Evolutionary conservation across 2,797 vertebrate genomes (phyloP).

Genomic region (Spheniscus humboldti): DNA sequence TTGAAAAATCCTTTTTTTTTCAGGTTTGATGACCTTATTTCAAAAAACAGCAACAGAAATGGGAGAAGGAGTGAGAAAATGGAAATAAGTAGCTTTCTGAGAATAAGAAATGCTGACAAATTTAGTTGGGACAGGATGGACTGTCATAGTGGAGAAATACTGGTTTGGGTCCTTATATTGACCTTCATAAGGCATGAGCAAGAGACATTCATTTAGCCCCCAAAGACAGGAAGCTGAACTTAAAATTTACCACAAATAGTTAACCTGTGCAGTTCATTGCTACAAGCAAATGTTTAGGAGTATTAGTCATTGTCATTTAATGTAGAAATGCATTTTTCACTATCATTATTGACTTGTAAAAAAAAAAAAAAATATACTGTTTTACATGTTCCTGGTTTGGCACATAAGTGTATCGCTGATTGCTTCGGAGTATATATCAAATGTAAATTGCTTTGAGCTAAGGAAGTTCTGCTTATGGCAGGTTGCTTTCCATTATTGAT

Average conservation of each 20-base stretch:
- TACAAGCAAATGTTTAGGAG: not conserved
- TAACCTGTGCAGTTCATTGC: not conserved
- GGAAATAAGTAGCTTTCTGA: not conserved
- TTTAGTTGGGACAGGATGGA: not conserved
- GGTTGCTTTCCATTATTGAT: not conserved
- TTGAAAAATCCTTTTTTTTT: not conserved
- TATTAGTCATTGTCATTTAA: not conserved
- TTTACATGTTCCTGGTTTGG: not conserved
- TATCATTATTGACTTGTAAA: not conserved
- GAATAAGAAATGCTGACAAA: not conserved
- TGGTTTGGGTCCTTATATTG: not conserved
- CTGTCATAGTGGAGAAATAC: not conserved
- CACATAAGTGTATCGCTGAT: accelerated
- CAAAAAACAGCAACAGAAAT: not conserved
- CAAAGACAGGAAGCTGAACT: not conserved
- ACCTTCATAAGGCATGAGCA: not conserved
- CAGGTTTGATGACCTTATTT: not conserved
- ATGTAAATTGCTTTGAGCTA: not conserved
- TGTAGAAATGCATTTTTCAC: not conserved
- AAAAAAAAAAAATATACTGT: not conserved
- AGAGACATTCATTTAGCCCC: not conserved
- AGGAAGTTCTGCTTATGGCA: not conserved
- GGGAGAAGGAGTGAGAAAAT: not conserved
- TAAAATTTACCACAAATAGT: not conserved
- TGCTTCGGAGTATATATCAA: not conserved